Evolutionary conservation across 1,140 invertebrate species (phyloP).

Genomic region (Trypoxylus dichotomus): DNA sequence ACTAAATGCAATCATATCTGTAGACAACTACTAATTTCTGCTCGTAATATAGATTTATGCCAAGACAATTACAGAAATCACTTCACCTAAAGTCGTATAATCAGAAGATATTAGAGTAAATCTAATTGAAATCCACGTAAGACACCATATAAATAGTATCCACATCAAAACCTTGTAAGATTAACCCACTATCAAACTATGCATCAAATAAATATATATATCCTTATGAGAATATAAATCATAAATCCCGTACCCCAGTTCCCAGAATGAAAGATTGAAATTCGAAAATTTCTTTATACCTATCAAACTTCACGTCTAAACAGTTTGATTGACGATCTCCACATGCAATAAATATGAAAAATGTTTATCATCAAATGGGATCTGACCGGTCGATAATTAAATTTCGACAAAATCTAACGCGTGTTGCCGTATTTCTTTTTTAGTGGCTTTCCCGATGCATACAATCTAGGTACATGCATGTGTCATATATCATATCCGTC

Average conservation of each 20-base stretch:
- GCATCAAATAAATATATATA: too few relatives aligned
- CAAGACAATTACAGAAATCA: too few relatives aligned
- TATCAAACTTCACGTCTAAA: not conserved
- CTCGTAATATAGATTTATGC: too few relatives aligned
- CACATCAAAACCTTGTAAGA: too few relatives aligned
- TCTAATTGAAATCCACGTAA: too few relatives aligned
- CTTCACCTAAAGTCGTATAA: too few relatives aligned
- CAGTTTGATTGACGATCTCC: not conserved
- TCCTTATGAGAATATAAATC: not conserved
- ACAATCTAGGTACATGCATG: not conserved
- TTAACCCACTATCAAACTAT: too few relatives aligned
- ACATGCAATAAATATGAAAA: not conserved
- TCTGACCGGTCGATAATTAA: not conserved
- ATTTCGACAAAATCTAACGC: not conserved
- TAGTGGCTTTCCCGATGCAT: not conserved
- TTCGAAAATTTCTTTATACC: not conserved
- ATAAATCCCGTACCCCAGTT: not conserved
- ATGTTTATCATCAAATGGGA: not conserved
- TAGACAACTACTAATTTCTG: too few relatives aligned
- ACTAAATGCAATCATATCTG: too few relatives aligned
- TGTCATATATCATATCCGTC: not conserved
- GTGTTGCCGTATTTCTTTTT: not conserved
- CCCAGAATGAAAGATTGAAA: not conserved
- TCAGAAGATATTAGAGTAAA: too few relatives aligned
- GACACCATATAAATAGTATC: too few relatives aligned